These are phyloP conservation scores for Leucoma salicis DNA, from an alignment of 2,888 invertebrate genomes.

Conservation along the genomic window DNA sequence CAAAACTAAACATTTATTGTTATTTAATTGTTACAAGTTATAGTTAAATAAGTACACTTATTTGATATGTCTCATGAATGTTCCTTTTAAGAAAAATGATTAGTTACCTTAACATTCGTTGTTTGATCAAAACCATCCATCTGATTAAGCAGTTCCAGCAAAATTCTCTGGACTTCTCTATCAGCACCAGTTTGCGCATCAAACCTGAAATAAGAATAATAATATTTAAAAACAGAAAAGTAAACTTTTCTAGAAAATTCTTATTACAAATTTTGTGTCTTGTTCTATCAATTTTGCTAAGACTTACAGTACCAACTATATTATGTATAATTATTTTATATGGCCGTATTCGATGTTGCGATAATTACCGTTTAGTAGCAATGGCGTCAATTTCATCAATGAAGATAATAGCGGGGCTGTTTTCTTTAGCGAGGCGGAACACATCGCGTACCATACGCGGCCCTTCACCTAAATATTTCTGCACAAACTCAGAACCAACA, in stretches of 20 bases:
- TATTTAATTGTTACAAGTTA: too few species aligned
- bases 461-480: constrained; percentile 99
- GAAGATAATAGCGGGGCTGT: constrained; percentile 99
- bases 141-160: constrained; percentile 98
- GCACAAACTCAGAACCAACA: constrained; percentile 99
- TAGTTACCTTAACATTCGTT: constrained; percentile 98
- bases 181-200: constrained; percentile 99
- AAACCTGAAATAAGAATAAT: constrained; percentile 76
- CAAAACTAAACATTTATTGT: too few species aligned
- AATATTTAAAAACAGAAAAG: neutral
- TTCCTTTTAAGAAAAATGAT: too few species aligned
- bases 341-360: neutral
- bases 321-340: too few species aligned
- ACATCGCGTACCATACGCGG: constrained; percentile 99
- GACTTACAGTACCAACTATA: too few species aligned
- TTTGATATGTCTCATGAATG: too few species aligned
- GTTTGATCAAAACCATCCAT: constrained; percentile 99
- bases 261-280: too few species aligned
- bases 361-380: constrained; percentile 93
- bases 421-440: constrained; percentile 98
- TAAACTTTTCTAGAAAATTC: too few species aligned
- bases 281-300: too few species aligned
- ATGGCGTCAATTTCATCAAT: constrained; percentile 99
- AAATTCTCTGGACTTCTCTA: constrained; percentile 98
- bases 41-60: too few species aligned